phyloP scores from a whole-genome alignment of 2,113 vertebrate species.

The Mastomys natalensis region DNA sequence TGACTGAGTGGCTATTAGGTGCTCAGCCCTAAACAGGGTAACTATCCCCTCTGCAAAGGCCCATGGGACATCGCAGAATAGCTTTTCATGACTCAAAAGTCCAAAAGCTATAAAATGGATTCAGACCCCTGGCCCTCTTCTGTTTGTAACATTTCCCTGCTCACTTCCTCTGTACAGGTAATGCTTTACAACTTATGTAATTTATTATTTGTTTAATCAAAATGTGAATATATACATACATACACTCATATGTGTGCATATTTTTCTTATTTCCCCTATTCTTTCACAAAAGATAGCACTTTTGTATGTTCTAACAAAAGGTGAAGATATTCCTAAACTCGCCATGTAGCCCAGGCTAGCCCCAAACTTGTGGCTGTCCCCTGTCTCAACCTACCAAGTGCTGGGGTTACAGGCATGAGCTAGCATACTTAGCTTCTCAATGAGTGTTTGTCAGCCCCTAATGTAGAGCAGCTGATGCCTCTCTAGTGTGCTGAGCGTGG shows the following conservation, averaged over 20 bases:
- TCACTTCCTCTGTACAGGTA: not conserved
- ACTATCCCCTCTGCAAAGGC: not conserved
- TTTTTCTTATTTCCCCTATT: not conserved
- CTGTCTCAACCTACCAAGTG: not conserved
- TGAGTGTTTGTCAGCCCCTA: not conserved
- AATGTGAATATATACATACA: not conserved
- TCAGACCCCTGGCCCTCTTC: not conserved
- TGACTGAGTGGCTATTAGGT: not conserved
- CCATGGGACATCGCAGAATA: not conserved
- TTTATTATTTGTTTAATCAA: slow-evolving; percentile 32
- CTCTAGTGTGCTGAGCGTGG: not conserved
- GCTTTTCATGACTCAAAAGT: slow-evolving; percentile 6
- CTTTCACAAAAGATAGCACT: not conserved
- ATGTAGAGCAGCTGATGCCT: not conserved
- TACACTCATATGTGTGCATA: too few relatives aligned
- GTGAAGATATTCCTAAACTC: not conserved
- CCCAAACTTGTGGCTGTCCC: not conserved
- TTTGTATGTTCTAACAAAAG: not conserved
- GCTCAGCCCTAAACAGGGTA: not conserved
- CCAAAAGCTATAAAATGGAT: not conserved
- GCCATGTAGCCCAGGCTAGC: not conserved
- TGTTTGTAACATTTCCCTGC: too few relatives aligned
- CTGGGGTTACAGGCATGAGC: not conserved
- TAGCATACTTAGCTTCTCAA: not conserved
- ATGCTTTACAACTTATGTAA: not conserved